Base-by-base conservation (phyloP, 2,113 vertebrate genomes). In the Aspiorhynchus laticeps region DNA sequence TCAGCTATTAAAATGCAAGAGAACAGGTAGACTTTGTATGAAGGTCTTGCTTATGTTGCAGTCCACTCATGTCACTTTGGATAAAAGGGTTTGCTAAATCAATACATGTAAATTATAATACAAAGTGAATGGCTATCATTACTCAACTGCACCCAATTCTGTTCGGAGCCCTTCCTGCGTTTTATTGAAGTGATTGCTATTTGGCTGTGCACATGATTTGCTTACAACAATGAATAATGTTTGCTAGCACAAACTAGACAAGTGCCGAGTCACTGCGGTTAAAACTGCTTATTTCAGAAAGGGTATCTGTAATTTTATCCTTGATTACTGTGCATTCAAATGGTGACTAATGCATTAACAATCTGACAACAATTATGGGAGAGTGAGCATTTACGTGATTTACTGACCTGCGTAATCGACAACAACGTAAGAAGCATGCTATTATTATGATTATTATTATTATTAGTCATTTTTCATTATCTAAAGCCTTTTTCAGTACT, bases 301-400 rank as follows among this genome's bases (percentile, higher is more conserved):
- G 43, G 26, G 15, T 48, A 51, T 83, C 41, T 83, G 80, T 51
- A 51, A 69, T 83, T 51, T 28, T 73, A 53, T 46, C n/a, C 46
- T 24, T 83, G 26, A 83, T 71, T 71, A 24, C 80, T 17, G 26
- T n/a, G 46, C 81, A 73, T 65, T 73, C 65, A 73, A 33, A 53
- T n/a, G 65, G 65, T 53, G 65, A 83, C 41, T 83, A 71, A 83
- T 83, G 65, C 65, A 53, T 53, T 53, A 83, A 83, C 81, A 73
- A 71, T 73, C 28, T 17, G 19, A 36, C 28, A 83, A 33, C 80
- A 36, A 36, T 83, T 73, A 73, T 73, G 6, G 12, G 31, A 71
- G 21, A 59, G 65, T 21, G 26, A 36, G 46, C 19, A 17, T 51
- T 73, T 73, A 51, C 21, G 4, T 51, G 21, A 69, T 53, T 53